Conservation (phyloP, 2,888 invertebrate species). For the Osedax fenrisi region DNA sequence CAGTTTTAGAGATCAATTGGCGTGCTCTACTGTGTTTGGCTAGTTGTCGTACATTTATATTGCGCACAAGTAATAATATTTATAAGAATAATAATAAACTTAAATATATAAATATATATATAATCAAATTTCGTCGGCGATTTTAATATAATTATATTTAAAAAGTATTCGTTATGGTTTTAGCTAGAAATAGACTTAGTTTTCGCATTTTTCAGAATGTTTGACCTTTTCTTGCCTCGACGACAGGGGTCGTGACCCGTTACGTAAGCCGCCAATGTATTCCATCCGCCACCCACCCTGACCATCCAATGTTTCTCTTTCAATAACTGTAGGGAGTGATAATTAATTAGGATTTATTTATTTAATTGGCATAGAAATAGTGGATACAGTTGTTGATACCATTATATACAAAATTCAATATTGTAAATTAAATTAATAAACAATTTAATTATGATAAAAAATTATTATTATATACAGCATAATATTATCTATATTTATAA, state of each 20-base stretch:
- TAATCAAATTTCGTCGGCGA: too few relatives aligned
- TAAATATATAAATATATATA: neutral
- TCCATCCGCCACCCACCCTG: constrained; percentile 89
- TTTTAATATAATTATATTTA: too few relatives aligned
- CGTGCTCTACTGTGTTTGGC: too few relatives aligned
- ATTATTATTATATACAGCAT: too few relatives aligned
- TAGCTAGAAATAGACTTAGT: too few relatives aligned
- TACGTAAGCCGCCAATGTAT: constrained; percentile 82
- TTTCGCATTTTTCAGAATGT: too few relatives aligned
- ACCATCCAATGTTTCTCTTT: constrained; percentile 83
- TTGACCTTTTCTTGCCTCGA: neutral
- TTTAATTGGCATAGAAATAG: neutral
- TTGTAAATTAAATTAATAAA: neutral
- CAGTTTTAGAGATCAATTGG: too few relatives aligned
- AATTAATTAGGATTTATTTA: neutral
- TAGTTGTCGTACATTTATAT: too few relatives aligned
- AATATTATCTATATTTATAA: too few relatives aligned
- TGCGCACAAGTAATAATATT: too few relatives aligned
- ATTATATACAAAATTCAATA: too few relatives aligned
- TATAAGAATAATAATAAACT: neutral
- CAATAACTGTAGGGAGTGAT: constrained; percentile 60
- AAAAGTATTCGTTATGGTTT: too few relatives aligned
- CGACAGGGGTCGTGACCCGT: constrained; percentile 87
- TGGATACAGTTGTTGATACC: neutral
- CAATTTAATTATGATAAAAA: neutral